These are phyloP conservation scores for Notoglanidium macrostoma DNA, from an alignment of 2,797 vertebrate species.

Conservation along the genomic window DNA sequence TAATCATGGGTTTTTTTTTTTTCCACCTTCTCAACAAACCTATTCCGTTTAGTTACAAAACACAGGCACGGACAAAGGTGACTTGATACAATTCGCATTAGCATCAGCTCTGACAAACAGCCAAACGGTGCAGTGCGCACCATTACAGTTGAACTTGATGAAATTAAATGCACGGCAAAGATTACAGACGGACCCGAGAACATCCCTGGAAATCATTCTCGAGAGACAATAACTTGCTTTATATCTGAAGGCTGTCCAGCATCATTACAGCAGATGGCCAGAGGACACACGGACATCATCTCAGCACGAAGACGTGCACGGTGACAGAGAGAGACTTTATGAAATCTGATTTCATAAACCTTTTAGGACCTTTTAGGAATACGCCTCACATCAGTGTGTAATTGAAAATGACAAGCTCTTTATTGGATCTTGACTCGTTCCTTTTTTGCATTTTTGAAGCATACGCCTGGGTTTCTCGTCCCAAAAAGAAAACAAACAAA, in stretches of 20 bases:
- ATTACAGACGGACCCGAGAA: neutral
- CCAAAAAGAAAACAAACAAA: neutral
- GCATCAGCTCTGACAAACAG: neutral
- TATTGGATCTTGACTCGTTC: neutral
- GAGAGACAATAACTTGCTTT: conserved; percentile 1
- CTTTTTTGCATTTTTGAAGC: neutral
- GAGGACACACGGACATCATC: neutral
- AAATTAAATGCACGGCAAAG: neutral
- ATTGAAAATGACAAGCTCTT: conserved; percentile 55
- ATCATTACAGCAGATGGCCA: conserved; percentile 2
- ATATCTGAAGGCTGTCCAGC: conserved; percentile 9
- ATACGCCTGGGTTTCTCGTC: no score
- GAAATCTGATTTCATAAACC: conserved; percentile 54
- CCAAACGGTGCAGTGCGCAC: neutral
- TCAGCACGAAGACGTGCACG: neutral
- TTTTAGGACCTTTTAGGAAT: conserved; percentile 32
- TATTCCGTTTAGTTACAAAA: neutral
- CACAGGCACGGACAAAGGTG: neutral
- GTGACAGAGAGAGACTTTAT: conserved; percentile 35
- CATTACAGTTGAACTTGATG: neutral
- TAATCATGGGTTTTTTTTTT: neutral
- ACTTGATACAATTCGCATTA: neutral
- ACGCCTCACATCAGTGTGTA: conserved; percentile 13
- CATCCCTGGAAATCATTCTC: neutral
- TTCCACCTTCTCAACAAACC: neutral